Conservation (phyloP, 2,888 invertebrate genomes). For the Pteria penguin region DNA sequence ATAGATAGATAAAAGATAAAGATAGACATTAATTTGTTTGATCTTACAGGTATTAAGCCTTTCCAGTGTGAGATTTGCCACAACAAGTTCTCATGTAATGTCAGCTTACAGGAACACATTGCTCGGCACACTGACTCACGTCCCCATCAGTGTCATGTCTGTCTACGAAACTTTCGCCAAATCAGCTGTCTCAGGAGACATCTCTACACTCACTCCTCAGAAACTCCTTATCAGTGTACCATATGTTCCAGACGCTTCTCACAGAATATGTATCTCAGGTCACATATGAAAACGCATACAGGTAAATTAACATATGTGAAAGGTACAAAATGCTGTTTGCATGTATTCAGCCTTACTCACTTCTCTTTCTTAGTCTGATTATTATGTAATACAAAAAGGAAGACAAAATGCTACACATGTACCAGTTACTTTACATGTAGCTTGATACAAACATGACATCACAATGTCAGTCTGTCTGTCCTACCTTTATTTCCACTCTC, state of each 20-base stretch:
- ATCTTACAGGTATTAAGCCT: conserved; percentile 73
- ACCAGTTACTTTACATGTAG: too few species aligned
- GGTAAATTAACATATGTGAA: conserved; percentile 55
- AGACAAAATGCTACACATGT: too few species aligned
- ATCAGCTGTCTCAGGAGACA: conserved; percentile 74
- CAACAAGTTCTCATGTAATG: conserved; percentile 73
- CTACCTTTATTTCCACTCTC: too few species aligned
- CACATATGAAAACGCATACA: conserved; percentile 76
- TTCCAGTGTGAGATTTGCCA: conserved; percentile 74
- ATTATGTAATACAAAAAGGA: too few species aligned
- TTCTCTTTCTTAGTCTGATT: neutral
- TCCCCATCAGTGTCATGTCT: conserved; percentile 70
- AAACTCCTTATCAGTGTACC: conserved; percentile 67
- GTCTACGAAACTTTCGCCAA: conserved; percentile 73
- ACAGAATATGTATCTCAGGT: conserved; percentile 74
- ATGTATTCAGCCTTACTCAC: neutral
- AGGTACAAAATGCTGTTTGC: neutral
- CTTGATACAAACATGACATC: too few species aligned
- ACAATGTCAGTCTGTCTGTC: too few species aligned
- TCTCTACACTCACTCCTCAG: conserved; percentile 69
- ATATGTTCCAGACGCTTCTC: conserved; percentile 71
- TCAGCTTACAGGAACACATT: conserved; percentile 75
- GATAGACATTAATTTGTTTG: too few species aligned
- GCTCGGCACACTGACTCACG: conserved; percentile 68
- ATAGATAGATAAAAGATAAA: too few species aligned